A percentile compares a stretch with the other conserved stretches of the same genome.
phyloP scores from a whole-genome alignment of 2,797 vertebrate genomes.

The Protonibea diacanthus region DNA sequence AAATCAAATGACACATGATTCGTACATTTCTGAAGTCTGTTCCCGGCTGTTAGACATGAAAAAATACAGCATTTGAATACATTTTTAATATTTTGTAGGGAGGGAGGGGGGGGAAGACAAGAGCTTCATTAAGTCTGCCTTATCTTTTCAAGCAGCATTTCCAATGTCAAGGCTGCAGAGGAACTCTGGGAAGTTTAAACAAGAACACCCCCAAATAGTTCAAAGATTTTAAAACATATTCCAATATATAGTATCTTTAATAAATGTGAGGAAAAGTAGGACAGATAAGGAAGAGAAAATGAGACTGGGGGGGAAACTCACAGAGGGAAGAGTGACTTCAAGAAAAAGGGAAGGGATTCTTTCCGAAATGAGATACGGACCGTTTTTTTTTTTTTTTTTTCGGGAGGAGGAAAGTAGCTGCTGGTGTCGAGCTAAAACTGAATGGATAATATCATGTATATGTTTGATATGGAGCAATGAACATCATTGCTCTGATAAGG shows the following conservation, averaged over 20 bases:
- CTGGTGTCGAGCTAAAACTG: conserved; percentile 17
- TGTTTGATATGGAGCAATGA: conserved; percentile 36
- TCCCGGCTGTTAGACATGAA: conserved; percentile 3
- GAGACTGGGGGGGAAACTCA: conserved; percentile 19
- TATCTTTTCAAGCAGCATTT: conserved; percentile 40
- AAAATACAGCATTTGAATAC: conserved; percentile 22
- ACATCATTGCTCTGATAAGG: not conserved
- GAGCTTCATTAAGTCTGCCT: conserved; percentile 44
- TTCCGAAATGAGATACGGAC: conserved; percentile 22
- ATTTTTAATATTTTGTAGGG: conserved; percentile 52
- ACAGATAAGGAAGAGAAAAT: conserved; percentile 53
- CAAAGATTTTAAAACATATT: conserved; percentile 48
- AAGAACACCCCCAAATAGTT: conserved; percentile 38
- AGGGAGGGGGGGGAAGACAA: not conserved
- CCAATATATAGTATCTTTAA: conserved; percentile 32
- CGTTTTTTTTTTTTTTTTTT: conserved; percentile 28
- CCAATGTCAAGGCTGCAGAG: conserved; percentile 16
- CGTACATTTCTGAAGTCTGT: conserved; percentile 9
- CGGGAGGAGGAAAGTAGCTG: conserved; percentile 22
- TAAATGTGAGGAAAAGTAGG: conserved; percentile 59
- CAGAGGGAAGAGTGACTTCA: not conserved
- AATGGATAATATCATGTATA: conserved; percentile 29
- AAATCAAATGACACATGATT: conserved; percentile 34
- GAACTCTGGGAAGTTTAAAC: conserved; percentile 38
- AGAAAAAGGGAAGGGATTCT: conserved; percentile 32